Base-by-base conservation (phyloP, 64 coral and sea anemone genomes). In the Catalaphyllia jardinei region DNA sequence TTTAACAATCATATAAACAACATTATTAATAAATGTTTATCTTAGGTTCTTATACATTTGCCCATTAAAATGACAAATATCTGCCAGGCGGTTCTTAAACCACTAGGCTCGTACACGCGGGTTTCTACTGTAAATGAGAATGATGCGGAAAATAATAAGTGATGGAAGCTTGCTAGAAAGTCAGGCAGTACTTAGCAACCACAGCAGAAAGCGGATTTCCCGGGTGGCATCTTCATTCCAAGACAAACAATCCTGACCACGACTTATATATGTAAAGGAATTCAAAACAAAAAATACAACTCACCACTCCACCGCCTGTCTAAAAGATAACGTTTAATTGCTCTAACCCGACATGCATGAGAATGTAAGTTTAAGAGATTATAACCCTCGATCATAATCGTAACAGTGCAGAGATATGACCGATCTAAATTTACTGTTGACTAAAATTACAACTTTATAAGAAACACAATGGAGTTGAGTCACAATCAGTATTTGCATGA, bases 341-440 rank as follows among this genome's bases (percentile, higher is more conserved):
- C 22, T n/a, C 4, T 25, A n/a, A n/a, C n/a, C n/a, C n/a, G 24
- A 25, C 10, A 27, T 69, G 8, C 22, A 27, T 27, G 25, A 25
- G 9, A n/a, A 69, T 69, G 65, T 29, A 6, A 69, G 65, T 69
- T 69, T 69, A 69, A 69, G 65, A 24, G 65, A 69, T 20, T 69
- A 69, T n/a, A 49, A 42, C 39, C 20, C 20, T 77, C 49, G 49
- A 39, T 24, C 6, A 22, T 77, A 77, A 79, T 29, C 25, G 55
- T 8, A 28, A 29, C 24, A 59, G 51, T 28, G 49, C 51, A 25
- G 33, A 50, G 39, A 52, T 71, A 85, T 51, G 42, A 46, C 42
- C 6, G 24, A 50, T 50, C 33, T 85, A 69, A 85, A 85, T 85
- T 51, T 50, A 50, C 35, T 51, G 39, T 69, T 85, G 62, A 71